Evolutionary conservation across 2,888 invertebrate species (phyloP), one percentile per base, ranked within the genome.

Genomic region (Orchestes rusci): DNA sequence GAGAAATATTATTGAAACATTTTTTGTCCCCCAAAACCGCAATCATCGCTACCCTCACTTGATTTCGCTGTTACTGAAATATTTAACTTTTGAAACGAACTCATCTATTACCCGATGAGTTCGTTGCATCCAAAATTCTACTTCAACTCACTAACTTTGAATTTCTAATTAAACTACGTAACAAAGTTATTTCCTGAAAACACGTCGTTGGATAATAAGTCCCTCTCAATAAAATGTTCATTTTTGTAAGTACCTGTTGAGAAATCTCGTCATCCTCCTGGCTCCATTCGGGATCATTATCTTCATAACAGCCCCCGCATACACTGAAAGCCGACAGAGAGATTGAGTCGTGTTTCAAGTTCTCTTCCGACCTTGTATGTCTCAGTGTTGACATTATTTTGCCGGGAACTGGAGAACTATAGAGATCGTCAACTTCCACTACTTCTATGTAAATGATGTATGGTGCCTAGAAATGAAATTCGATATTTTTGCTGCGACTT

Each of bases 361-460:
- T 93, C 70, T 96, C 95, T 67, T 94, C 95, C 35, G 93, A 93
- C 67, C 90, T 86, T 1, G 94, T 94, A 63, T 92, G 93, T 53
- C 95, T 73, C 56, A 95, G 75, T 10, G 50, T 45, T 3, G 85
- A 81, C 72, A 88, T 79, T 55, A 88, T 80, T 68, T 94, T 94
- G n/a, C 85, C 78, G 31, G 94, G 92, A 13, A 96, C 79, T 1
- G 91, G 84, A 40, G 89, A 86, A 1, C 87, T 80, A 60, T 84
- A 80, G 30, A 86, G 75, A 65, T 89, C 85, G 44, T 84, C 81
- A 38, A 90, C 84, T 70, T 94, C 93, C 31, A 94, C 73, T 4
- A 95, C 94, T 73, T 99, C 99, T 44, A 97, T 89, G 71, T 97
- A 99, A 65, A 99, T 86, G 63, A 99, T 89, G 71, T 94, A 99